Base-by-base conservation (phyloP, 1,140 invertebrate genomes). In the Ceratina calcarata region DNA sequence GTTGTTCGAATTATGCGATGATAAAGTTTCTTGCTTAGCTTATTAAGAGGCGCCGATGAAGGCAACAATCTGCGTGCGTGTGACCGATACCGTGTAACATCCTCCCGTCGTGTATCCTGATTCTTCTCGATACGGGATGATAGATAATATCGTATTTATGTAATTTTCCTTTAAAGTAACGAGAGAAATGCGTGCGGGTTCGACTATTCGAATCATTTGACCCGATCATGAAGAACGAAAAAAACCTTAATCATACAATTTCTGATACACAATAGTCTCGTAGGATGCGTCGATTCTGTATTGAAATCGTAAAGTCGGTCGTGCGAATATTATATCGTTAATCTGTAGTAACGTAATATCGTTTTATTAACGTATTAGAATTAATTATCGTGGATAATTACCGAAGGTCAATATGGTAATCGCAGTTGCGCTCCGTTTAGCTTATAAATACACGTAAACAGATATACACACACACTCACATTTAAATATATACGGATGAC, bases 301-400 rank as follows among this genome's bases (percentile, higher is more conserved):
- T 86, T 80, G 71, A 66, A 68, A 79, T 49, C 55, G 45, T 45
- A 68, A 76, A 83, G 49, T 81, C 81, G 83, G 74, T 68, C 81
- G 72, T 84, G 82, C 75, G 85, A 86, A 83, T 72, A 86, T 83
- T 77, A 68, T 84, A 85, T 82, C 70, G 70, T 82, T 87, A 87
- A 82, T 64, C 32, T 86, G 67, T 88, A 88, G 86, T 80, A 80
- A 83, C 87, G 68, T 89, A 89, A 84, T 64, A 64, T 53, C 69
- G 60, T 90, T 89, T 90, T 88, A 90, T 88, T 90, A 91, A 88
- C 80, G 74, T 64, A 64, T 49, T 91, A 89, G 88, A 71, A 87
- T 89, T 88, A 86, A 88, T 86, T 82, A 80, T 72, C 75, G 55
- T 87, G 80, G 81, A 84, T 22, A 76, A 69, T 55, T 74, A 86